phyloP scores from a whole-genome alignment of 2,797 vertebrate genomes.

The Danio albolineatus region DNA sequence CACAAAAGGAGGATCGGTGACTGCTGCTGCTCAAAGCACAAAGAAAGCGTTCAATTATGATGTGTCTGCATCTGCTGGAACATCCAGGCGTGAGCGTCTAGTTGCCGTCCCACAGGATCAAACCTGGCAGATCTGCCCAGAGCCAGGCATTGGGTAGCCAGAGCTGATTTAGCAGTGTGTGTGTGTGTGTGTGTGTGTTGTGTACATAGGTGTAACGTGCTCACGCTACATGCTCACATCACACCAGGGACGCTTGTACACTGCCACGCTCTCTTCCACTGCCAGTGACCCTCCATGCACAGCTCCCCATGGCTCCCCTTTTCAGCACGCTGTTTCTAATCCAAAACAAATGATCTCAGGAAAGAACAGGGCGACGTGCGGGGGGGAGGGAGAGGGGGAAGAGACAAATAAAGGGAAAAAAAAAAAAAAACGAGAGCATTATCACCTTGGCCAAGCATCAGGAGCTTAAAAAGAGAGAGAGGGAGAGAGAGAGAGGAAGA shows the following conservation, averaged over 20 bases:
- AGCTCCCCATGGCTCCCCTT: conserved; percentile 51
- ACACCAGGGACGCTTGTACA: conserved; percentile 76
- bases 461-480: conserved; percentile 76
- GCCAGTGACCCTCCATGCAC: conserved; percentile 57
- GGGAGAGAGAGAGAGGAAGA: conserved; percentile 73
- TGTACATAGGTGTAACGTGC: conserved; percentile 30
- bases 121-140: conserved; percentile 66
- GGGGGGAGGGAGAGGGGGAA: conserved; percentile 51
- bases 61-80: conserved; percentile 61
- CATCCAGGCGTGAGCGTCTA: conserved; percentile 56
- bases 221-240: conserved; percentile 58
- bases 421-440: conserved; percentile 72
- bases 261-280: conserved; percentile 77
- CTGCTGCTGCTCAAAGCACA: conserved; percentile 23
- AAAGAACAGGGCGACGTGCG: conserved; percentile 67
- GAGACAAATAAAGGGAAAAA: conserved; percentile 45
- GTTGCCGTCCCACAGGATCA: conserved; percentile 57
- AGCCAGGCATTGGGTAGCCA: conserved; percentile 34
- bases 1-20: conserved; percentile 46
- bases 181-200: conserved; percentile 28
- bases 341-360: conserved; percentile 84
- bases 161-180: conserved; percentile 49
- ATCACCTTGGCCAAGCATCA: conserved; percentile 93
- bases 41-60: conserved; percentile 58
- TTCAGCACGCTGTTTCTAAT: conserved; percentile 81